A percentile compares a stretch with the other conserved stretches of the same genome.
Evolutionary conservation across 1,140 invertebrate species (phyloP).

Genomic region (Rhynchophorus ferrugineus): DNA sequence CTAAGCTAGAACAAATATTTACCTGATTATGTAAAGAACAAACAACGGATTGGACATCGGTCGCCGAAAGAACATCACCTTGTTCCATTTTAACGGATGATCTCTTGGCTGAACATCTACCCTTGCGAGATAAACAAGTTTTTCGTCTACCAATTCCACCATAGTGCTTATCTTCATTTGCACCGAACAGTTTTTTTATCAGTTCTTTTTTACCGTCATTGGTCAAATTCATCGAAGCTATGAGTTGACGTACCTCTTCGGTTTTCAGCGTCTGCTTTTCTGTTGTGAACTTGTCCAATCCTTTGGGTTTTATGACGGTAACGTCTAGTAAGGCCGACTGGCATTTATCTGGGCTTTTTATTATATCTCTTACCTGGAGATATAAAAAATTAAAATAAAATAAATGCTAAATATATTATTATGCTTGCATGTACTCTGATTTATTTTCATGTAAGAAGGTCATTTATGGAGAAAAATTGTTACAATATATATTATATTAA

Average conservation of each 20-base stretch:
- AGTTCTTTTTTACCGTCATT: conserved; percentile 15
- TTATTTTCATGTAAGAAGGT: too few relatives aligned
- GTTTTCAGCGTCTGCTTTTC: conserved; percentile 25
- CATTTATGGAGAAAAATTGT: too few relatives aligned
- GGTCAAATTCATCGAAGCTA: conserved; percentile 23
- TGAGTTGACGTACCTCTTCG: conserved; percentile 25
- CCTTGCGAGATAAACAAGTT: conserved; percentile 5
- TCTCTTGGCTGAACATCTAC: background rate
- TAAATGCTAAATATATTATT: too few relatives aligned
- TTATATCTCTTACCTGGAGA: conserved; percentile 23
- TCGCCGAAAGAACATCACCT: conserved; percentile 2
- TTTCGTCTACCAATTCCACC: background rate
- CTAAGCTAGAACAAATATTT: too few relatives aligned
- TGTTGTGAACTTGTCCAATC: conserved; percentile 16
- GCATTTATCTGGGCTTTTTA: conserved; percentile 27
- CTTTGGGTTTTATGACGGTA: conserved; percentile 28
- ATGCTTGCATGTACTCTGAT: too few relatives aligned
- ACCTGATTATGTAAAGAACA: conserved; percentile 9
- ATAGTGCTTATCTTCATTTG: background rate
- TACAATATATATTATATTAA: background rate
- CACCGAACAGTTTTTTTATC: conserved; percentile 14
- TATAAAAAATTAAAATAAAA: too few relatives aligned
- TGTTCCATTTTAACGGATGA: background rate
- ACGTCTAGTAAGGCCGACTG: conserved; percentile 27
- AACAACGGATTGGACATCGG: conserved; percentile 9